Conservation (phyloP, 2,888 invertebrate genomes). For the Amphipoea lucens region DNA sequence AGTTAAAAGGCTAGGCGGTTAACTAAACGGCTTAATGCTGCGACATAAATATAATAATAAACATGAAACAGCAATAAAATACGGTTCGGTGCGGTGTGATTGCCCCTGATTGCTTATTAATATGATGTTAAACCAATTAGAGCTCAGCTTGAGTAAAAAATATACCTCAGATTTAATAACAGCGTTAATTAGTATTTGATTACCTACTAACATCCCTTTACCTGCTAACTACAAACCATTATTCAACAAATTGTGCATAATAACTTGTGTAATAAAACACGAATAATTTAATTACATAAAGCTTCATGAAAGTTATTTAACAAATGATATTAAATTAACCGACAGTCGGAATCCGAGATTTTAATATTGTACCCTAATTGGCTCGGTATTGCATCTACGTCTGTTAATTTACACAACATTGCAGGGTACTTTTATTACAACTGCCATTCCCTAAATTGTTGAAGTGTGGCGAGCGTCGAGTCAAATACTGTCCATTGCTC, state of each 20-base stretch:
- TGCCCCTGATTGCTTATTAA: background rate
- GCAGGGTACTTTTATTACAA: constrained; percentile 63
- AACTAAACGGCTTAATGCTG: too few species aligned
- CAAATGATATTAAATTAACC: background rate
- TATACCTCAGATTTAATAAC: background rate
- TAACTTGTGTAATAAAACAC: constrained; percentile 27
- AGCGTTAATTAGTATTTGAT: constrained; percentile 5
- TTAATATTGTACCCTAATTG: constrained; percentile 47
- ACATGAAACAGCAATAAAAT: too few species aligned
- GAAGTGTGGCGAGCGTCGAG: background rate
- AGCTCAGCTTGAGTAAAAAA: background rate
- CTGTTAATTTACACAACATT: constrained; percentile 69
- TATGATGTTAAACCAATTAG: background rate
- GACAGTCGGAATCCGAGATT: constrained; percentile 25
- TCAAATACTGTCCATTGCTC: constrained; percentile 49
- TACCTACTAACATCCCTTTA: background rate
- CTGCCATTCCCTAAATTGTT: constrained; percentile 35
- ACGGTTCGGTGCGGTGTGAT: too few species aligned
- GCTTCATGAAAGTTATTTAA: background rate
- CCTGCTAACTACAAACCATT: background rate
- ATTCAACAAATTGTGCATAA: constrained; percentile 11
- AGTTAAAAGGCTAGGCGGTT: too few species aligned
- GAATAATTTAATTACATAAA: constrained; percentile 2
- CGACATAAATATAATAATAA: too few species aligned
- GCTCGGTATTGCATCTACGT: constrained; percentile 39